A percentile compares a stretch with the other conserved stretches of the same genome.
Evolutionary conservation across 2,888 invertebrate species (phyloP).

Genomic region (Pristionchus japonicus): DNA sequence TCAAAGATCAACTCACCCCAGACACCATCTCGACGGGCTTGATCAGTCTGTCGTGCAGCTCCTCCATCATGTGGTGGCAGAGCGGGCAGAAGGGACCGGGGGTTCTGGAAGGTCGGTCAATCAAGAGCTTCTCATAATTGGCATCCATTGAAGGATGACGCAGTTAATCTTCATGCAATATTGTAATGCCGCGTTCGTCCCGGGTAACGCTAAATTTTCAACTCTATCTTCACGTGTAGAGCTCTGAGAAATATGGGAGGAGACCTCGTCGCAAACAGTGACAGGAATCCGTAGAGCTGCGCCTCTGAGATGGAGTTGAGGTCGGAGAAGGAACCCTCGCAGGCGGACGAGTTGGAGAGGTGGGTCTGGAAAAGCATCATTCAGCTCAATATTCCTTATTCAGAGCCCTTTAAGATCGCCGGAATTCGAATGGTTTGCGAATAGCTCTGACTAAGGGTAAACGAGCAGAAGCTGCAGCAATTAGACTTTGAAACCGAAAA

Average conservation of each 20-base stretch:
- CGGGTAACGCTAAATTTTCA: no score
- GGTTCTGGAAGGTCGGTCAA: neutral
- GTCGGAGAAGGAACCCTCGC: slow-evolving; percentile 36
- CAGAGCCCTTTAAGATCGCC: no score
- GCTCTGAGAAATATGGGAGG: no score
- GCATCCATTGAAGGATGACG: no score
- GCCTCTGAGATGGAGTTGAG: slow-evolving; percentile 44
- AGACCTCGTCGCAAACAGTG: slow-evolving; percentile 28
- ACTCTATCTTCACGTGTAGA: no score
- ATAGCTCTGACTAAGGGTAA: no score
- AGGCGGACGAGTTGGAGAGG: slow-evolving; percentile 30
- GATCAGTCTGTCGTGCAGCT: neutral
- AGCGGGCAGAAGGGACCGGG: slow-evolving; percentile 43
- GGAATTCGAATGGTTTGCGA: no score
- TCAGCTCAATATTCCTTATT: no score
- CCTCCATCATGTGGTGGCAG: slow-evolving; percentile 36
- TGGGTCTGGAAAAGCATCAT: slow-evolving; percentile 6
- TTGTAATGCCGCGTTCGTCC: no score
- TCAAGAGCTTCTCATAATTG: neutral
- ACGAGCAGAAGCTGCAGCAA: no score
- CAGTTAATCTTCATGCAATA: no score
- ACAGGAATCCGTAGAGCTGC: slow-evolving; percentile 44
- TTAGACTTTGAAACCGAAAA: no score
- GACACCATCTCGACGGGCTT: slow-evolving; percentile 27
- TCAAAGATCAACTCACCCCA: slow-evolving; percentile 9